Percentiles rank a stretch among this genome's conserved stretches.
Conservation (phyloP, 2,888 invertebrate genomes). For the Microplitis deprimator region DNA sequence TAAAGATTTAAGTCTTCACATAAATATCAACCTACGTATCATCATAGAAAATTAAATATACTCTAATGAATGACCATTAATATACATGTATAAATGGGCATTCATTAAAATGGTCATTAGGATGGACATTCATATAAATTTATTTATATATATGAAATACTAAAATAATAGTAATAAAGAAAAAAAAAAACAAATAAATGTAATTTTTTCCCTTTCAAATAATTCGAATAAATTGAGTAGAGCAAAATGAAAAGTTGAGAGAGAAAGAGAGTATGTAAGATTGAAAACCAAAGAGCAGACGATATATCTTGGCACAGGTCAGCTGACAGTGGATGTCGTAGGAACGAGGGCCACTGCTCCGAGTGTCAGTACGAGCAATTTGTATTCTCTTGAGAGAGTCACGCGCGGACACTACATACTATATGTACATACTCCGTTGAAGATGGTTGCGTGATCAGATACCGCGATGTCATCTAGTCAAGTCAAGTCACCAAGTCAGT, state of each 20-base stretch:
- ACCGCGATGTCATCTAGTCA: slow-evolving; percentile 30
- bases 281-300: slow-evolving; percentile 1
- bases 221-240: background rate
- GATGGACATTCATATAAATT: no score
- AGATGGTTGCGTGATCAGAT: slow-evolving; percentile 27
- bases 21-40: slow-evolving; percentile 7
- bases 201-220: background rate
- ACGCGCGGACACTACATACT: slow-evolving; percentile 14
- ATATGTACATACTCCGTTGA: background rate
- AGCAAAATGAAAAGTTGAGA: background rate
- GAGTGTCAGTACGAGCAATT: slow-evolving; percentile 32
- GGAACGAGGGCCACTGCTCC: slow-evolving; percentile 6
- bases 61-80: background rate
- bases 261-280: slow-evolving; percentile 21
- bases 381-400: slow-evolving; percentile 32
- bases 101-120: no score
- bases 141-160: no score
- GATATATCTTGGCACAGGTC: slow-evolving; percentile 22
- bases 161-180: no score
- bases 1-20: background rate
- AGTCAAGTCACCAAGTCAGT: slow-evolving; percentile 21
- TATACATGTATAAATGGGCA: background rate
- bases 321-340: slow-evolving; percentile 21
- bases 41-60: background rate
- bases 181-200: no score